These are phyloP conservation scores for Stegodyphus mimosarum DNA, from an alignment of 1,140 invertebrate species.

Conservation along the genomic window DNA sequence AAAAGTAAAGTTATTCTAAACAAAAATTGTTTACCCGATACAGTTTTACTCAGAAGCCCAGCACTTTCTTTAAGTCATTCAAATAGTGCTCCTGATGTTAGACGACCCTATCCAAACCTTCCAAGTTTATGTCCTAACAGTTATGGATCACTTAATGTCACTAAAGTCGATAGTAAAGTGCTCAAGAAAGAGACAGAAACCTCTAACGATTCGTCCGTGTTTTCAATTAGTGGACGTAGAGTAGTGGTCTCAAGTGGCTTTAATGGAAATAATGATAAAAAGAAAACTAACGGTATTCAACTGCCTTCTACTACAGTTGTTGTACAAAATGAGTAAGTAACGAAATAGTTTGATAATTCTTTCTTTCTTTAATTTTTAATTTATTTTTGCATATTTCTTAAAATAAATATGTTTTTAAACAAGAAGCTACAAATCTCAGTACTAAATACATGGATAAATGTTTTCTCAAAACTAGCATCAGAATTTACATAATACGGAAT, in stretches of 20 bases:
- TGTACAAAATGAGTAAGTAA: conserved; percentile 6
- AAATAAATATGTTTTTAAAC: too few species aligned
- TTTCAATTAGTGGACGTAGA: conserved; percentile 47
- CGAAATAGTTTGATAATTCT: not conserved
- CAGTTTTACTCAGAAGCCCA: conserved; percentile 25
- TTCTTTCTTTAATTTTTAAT: not conserved
- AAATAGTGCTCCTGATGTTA: conserved; percentile 34
- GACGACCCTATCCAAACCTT: not conserved
- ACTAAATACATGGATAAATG: not conserved
- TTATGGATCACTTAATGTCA: conserved; percentile 21
- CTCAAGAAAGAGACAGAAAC: not conserved
- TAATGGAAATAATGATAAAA: conserved; percentile 13
- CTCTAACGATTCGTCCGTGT: conserved; percentile 31
- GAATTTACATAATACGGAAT: too few species aligned
- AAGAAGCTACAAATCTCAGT: too few species aligned
- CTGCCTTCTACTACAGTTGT: not conserved
- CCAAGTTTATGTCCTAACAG: conserved; percentile 13
- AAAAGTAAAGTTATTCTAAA: not conserved
- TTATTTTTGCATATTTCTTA: too few species aligned
- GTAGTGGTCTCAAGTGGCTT: conserved; percentile 34
- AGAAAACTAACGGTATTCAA: not conserved
- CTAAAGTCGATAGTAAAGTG: conserved; percentile 12
- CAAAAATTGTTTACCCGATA: conserved; percentile 15
- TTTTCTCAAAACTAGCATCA: too few species aligned
- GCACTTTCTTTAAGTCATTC: conserved; percentile 13